Evolutionary conservation across 2,113 vertebrate genomes (phyloP), one percentile per base, ranked within the genome.

Genomic region (Pardalotus punctatus): DNA sequence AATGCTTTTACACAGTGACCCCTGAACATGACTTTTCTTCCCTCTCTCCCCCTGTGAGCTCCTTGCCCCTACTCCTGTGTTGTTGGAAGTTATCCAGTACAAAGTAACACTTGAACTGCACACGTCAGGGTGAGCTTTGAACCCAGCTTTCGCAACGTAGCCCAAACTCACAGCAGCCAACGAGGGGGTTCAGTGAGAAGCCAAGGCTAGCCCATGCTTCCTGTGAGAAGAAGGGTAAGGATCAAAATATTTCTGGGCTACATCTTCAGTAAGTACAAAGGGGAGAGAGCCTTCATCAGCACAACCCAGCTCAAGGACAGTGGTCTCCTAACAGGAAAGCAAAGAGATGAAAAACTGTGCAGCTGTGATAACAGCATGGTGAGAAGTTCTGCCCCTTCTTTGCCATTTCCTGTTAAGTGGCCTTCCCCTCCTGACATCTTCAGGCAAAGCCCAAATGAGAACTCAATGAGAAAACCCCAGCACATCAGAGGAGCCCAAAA

Each of bases 81-180:
- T 82, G 74, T 23, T 96, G 92, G 90, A 96, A 89, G 81, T 27
- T 36, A 71, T 64, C 78, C 95, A 96, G 95, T 90, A 94, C 93
- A 97, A 97, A 96, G 93, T 96, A 90, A 93, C 42, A 11, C 79
- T 83, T 35, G 18, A 88, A 77, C 35, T 74, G 94, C 92, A 88
- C 94, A 96, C 18, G 28, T 95, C 96, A 98, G 89, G 94, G 86
- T 96, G 97, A 98, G 93, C 97, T 98, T 98, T 98, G 98, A 70
- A 96, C 97, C 73, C 71, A 57, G 64, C 65, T 98, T 98, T 96
- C 5, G 62, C 95, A 98, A 98, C 1, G 1, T 60, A 72, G 74
- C 48, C 88, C 73, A 47, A 81, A 50, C 48, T 69, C 65, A 76
- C 61, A 91, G 78, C 86, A 81, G 36, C 67, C 85, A 43, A 31